A percentile compares a stretch with the other conserved stretches of the same genome.
Evolutionary conservation across 2,797 vertebrate genomes (phyloP).

Genomic region (Falco biarmicus): DNA sequence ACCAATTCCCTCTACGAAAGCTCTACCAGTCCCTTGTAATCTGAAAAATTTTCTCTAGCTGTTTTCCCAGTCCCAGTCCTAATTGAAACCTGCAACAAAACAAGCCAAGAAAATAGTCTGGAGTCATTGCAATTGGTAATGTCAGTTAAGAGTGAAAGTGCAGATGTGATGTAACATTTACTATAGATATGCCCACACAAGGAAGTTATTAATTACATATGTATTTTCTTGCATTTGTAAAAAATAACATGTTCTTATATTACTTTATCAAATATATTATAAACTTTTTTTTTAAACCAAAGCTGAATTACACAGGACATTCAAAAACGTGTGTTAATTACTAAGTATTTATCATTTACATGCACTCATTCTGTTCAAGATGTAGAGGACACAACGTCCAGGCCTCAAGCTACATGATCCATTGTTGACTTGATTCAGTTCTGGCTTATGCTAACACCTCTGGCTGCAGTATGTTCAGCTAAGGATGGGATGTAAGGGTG

Average conservation of each 20-base stretch:
- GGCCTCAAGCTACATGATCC: rapidly evolving
- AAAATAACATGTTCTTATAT: background rate
- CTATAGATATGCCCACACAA: background rate
- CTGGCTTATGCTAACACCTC: background rate
- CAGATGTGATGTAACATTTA: background rate
- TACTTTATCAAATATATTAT: background rate
- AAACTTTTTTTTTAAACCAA: background rate
- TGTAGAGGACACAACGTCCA: background rate
- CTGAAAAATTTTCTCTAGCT: background rate
- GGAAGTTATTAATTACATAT: background rate
- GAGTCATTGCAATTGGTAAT: background rate
- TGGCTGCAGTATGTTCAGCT: rapidly evolving
- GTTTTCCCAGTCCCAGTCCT: background rate
- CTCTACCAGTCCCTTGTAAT: background rate
- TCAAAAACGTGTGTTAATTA: background rate
- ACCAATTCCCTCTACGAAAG: background rate
- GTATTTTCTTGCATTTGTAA: background rate
- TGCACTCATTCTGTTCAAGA: background rate
- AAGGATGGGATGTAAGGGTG: background rate
- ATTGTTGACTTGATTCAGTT: background rate
- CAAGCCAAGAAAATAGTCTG: background rate
- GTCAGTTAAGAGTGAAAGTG: background rate
- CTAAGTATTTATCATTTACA: background rate
- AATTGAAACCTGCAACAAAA: background rate
- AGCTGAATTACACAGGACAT: background rate